Evolutionary conservation across 2,113 vertebrate genomes (phyloP).

Genomic region (Tachysurus vachellii): DNA sequence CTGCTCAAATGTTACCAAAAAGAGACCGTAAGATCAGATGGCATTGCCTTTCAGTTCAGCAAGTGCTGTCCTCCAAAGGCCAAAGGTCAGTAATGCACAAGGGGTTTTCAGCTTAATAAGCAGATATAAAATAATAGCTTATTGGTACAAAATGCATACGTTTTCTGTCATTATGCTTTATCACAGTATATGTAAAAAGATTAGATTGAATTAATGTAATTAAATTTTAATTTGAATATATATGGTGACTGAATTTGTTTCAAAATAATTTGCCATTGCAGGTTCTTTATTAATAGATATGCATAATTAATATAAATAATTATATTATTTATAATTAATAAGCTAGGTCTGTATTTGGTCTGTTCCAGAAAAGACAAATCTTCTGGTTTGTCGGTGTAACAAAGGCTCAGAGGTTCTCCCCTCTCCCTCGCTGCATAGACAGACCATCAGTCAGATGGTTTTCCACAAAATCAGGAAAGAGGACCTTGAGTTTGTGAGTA

Average conservation of each 20-base stretch:
- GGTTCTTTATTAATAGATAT: too few species aligned
- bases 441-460: conserved; percentile 95
- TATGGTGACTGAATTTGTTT: neutral
- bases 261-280: neutral
- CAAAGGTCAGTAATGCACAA: conserved; percentile 78
- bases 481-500: conserved; percentile 88
- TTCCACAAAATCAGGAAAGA: conserved; percentile 98
- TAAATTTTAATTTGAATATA: neutral
- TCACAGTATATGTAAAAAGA: neutral
- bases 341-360: neutral
- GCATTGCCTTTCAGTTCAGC: conserved; percentile 90
- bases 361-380: conserved; percentile 88
- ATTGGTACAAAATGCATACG: neutral
- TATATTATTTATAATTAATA: neutral
- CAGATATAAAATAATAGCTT: neutral
- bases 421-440: conserved; percentile 83
- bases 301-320: too few species aligned
- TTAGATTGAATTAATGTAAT: neutral
- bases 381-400: conserved; percentile 89
- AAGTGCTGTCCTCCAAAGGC: conserved; percentile 90
- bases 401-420: conserved; percentile 78
- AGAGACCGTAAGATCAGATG: conserved; percentile 93
- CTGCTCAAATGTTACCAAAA: conserved; percentile 94
- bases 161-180: neutral
- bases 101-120: neutral